phyloP scores from a whole-genome alignment of 2,113 vertebrate species.

The Enhydra lutris region DNA sequence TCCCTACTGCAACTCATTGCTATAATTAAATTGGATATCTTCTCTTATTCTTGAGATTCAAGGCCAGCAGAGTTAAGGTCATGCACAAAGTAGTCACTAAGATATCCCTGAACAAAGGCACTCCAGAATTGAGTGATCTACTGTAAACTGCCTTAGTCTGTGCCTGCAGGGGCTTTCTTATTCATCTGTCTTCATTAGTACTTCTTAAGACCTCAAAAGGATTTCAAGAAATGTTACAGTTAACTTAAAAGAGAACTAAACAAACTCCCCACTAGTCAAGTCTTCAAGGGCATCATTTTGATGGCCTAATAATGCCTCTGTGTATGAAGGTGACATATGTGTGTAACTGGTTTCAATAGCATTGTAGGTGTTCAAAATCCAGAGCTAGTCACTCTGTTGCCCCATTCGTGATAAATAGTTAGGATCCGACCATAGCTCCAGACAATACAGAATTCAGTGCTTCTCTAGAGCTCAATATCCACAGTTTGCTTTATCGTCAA shows the following conservation, averaged over 20 bases:
- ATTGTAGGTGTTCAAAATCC: neutral
- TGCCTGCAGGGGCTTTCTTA: neutral
- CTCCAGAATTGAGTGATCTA: neutral
- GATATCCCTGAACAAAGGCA: neutral
- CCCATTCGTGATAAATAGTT: neutral
- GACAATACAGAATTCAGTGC: neutral
- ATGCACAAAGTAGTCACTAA: neutral
- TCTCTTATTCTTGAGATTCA: neutral
- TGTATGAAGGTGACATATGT: neutral
- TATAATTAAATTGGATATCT: neutral
- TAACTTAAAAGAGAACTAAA: conserved; percentile 28
- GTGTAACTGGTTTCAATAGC: neutral
- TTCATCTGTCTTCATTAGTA: conserved; percentile 46
- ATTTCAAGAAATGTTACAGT: conserved; percentile 4
- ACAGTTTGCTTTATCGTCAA: neutral
- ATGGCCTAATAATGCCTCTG: neutral
- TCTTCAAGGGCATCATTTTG: neutral
- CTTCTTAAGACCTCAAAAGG: conserved; percentile 11
- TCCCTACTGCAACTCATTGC: neutral
- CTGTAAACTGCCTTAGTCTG: neutral
- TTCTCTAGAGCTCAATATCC: neutral
- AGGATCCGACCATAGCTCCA: neutral
- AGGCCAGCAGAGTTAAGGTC: neutral
- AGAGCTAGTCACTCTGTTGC: neutral
- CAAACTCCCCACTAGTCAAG: neutral